These are phyloP conservation scores for Cheilosia impressa DNA, from an alignment of 2,888 invertebrate species.

Conservation along the genomic window DNA sequence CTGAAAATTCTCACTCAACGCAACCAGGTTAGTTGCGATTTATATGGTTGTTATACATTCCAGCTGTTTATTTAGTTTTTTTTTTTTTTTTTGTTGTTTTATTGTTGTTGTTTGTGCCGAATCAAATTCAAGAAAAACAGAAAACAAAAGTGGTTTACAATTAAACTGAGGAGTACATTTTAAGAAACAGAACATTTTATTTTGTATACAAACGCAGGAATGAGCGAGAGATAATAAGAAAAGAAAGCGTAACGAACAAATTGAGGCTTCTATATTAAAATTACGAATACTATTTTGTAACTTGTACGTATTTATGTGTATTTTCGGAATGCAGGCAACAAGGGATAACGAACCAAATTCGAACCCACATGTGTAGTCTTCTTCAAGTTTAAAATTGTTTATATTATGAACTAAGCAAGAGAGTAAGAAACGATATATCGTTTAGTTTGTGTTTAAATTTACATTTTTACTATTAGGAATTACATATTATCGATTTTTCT, in stretches of 20 bases:
- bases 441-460: constrained; percentile 16
- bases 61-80: constrained; percentile 59
- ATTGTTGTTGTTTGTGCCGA: constrained; percentile 25
- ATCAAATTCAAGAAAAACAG: not conserved
- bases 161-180: constrained; percentile 9
- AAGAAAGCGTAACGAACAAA: constrained; percentile 26
- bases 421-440: constrained; percentile 5
- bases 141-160: constrained; percentile 14
- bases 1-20: constrained; percentile 53
- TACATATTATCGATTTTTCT: not conserved
- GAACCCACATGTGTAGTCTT: constrained; percentile 5
- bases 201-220: constrained; percentile 21
- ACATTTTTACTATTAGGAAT: not conserved
- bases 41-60: constrained; percentile 74
- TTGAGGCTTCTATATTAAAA: constrained; percentile 66
- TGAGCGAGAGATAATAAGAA: constrained; percentile 17
- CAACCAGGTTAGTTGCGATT: constrained; percentile 61
- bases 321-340: constrained; percentile 49
- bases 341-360: constrained; percentile 47
- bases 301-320: constrained; percentile 41
- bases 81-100: no score
- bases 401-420: constrained; percentile 8
- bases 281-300: constrained; percentile 45
- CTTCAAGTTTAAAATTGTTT: constrained; percentile 16
- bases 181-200: not conserved